phyloP scores from a whole-genome alignment of 2,113 vertebrate species.

The Scytalopus superciliaris region DNA sequence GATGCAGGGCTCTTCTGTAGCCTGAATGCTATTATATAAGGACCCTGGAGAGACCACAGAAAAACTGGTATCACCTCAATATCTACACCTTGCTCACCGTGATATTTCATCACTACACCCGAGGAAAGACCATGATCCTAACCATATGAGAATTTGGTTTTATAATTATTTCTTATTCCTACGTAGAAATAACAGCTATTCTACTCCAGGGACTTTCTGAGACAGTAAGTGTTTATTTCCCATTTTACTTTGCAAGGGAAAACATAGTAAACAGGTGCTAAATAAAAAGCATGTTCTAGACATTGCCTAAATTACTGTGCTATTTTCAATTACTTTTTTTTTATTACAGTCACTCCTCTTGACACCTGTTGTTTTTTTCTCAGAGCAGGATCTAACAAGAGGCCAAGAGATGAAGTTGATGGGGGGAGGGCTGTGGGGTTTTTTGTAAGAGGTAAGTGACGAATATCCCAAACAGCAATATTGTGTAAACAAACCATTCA shows the following conservation, averaged over 20 bases:
- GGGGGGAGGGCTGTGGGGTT: too few species aligned
- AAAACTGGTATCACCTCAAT: not conserved
- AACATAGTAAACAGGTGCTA: not conserved
- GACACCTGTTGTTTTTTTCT: not conserved
- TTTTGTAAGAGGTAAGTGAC: not conserved
- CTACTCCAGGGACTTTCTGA: not conserved
- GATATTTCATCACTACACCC: not conserved
- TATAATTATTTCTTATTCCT: not conserved
- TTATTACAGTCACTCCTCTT: not conserved
- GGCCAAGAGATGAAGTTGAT: not conserved
- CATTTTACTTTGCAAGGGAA: not conserved
- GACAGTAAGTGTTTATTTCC: not conserved
- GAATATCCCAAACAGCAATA: not conserved
- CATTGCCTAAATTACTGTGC: not conserved
- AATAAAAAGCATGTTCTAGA: not conserved
- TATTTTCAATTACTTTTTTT: conserved; percentile 21
- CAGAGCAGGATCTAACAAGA: not conserved
- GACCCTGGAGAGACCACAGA: not conserved
- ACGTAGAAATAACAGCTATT: not conserved
- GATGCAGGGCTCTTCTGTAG: not conserved
- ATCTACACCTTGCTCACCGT: not conserved
- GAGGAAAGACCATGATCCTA: not conserved
- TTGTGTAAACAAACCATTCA: not conserved
- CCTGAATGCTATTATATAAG: not conserved
- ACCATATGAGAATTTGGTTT: not conserved